Evolutionary conservation across 2,888 invertebrate genomes (phyloP).

Genomic region (Zeuzera pyrina): DNA sequence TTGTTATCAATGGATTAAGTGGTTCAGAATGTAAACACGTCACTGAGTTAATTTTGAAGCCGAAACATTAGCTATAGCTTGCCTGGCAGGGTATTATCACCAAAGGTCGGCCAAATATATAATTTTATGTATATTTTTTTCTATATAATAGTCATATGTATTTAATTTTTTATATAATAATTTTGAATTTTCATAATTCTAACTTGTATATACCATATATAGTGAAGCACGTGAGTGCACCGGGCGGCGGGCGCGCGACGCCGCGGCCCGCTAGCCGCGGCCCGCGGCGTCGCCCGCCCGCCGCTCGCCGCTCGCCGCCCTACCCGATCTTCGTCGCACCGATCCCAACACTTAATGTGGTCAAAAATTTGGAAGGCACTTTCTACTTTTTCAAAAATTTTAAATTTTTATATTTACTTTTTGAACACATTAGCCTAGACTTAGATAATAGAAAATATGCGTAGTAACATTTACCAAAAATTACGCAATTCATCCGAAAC

Average conservation of each 20-base stretch:
- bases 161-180: constrained; percentile 69
- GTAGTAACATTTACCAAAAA: constrained; percentile 72
- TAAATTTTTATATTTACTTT: constrained; percentile 70
- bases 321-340: constrained; percentile 64
- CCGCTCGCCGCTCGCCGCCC: constrained; percentile 25
- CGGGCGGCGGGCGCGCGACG: constrained; percentile 18
- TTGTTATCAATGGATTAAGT: constrained; percentile 51
- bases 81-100: constrained; percentile 86
- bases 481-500: constrained; percentile 68
- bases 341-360: constrained; percentile 74
- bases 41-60: constrained; percentile 64
- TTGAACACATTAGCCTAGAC: constrained; percentile 85
- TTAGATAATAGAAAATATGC: constrained; percentile 74
- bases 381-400: constrained; percentile 77
- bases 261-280: constrained; percentile 8
- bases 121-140: constrained; percentile 67
- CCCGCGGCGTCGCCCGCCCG: constrained; percentile 7
- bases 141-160: constrained; percentile 72
- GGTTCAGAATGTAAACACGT: constrained; percentile 33
- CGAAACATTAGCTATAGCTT: constrained; percentile 67
- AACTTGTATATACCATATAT: constrained; percentile 63
- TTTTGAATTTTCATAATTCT: constrained; percentile 71
- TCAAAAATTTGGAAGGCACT: constrained; percentile 85
- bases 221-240: constrained; percentile 54
- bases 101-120: constrained; percentile 71